Evolutionary conservation across 1,140 invertebrate species (phyloP), one percentile per base, ranked within the genome.

Genomic region (Halictus rubicundus): DNA sequence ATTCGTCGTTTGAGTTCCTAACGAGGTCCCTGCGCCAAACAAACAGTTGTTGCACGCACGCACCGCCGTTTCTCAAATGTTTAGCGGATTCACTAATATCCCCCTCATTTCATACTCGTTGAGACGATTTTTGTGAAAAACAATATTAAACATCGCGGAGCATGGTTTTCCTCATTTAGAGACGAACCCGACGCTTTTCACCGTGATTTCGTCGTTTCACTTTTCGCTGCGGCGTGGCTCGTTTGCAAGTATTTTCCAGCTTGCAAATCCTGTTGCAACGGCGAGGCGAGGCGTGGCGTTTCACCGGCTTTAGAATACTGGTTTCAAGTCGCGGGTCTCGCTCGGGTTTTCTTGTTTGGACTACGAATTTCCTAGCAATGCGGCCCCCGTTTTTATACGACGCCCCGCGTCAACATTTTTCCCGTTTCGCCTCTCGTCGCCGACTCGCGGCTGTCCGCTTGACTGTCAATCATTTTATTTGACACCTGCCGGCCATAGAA

Each of bases 401-500:
- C 68, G 52, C 25, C 42, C 63, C 60, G 76, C 60, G 76, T 71
- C 68, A 64, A 78, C 76, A 71, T 32, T 71, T 71, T 16, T 7
- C 16, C 27, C 10, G 25, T 6, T n/a, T 61, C 42, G 42, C 37
- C 9, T 12, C 32, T 25, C 32, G 0, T 2, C n/a, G 7, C 2
- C 63, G 21, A 9, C 27, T 16, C 23, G 25, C 59, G 42, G 25
- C 66, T 54, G 37, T 70, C 32, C 27, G 59, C 1, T 21, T 37
- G 54, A 60, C n/a, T 46, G 66, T 71, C 59, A n/a, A 71, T 71
- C 76, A 71, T 71, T 78, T 78, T 64, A 54, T 54, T 54, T 27
- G 68, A 71, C 76, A 54, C 19, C 46, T 19, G 52, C 10, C 76
- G 8, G 54, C 27, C 32, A 54, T 63, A 27, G 68, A 63, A 71